phyloP scores from a whole-genome alignment of 2,797 vertebrate species.

The Nasua narica region DNA sequence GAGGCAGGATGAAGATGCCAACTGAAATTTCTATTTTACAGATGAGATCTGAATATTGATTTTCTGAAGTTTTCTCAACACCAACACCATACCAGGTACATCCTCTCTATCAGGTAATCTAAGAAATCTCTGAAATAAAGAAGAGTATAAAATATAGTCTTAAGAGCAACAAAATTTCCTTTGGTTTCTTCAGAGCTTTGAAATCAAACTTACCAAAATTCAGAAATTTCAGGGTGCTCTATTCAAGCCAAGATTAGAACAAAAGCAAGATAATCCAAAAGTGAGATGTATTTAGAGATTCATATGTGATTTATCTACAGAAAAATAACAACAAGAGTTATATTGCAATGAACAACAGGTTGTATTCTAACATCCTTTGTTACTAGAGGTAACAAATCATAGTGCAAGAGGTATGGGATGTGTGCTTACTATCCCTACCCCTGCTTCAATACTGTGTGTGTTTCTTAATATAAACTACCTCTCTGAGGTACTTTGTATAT shows the following conservation, averaged over 20 bases:
- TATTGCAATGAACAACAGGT: not conserved
- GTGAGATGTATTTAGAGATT: not conserved
- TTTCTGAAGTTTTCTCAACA: constrained; percentile 37
- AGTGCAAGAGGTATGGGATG: not conserved
- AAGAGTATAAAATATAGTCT: not conserved
- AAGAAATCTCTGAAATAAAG: constrained; percentile 42
- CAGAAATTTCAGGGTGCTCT: not conserved
- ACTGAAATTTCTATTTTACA: constrained; percentile 46
- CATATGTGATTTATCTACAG: not conserved
- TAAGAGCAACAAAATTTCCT: not conserved
- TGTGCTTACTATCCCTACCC: not conserved
- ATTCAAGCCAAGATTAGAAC: not conserved
- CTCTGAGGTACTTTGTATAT: not conserved
- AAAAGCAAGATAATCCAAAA: not conserved
- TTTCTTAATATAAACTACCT: not conserved
- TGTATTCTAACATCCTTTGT: not conserved
- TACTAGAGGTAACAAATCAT: not conserved
- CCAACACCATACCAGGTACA: constrained; percentile 35
- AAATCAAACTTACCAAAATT: constrained; percentile 44
- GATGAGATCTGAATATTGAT: constrained; percentile 36
- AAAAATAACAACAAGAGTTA: not conserved
- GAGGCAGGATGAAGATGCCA: constrained; percentile 18
- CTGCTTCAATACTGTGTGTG: not conserved
- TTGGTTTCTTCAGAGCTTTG: not conserved
- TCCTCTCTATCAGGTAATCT: constrained; percentile 17